These are phyloP conservation scores for Parelbella ahira DNA, from an alignment of 2,888 invertebrate species.

Conservation along the genomic window DNA sequence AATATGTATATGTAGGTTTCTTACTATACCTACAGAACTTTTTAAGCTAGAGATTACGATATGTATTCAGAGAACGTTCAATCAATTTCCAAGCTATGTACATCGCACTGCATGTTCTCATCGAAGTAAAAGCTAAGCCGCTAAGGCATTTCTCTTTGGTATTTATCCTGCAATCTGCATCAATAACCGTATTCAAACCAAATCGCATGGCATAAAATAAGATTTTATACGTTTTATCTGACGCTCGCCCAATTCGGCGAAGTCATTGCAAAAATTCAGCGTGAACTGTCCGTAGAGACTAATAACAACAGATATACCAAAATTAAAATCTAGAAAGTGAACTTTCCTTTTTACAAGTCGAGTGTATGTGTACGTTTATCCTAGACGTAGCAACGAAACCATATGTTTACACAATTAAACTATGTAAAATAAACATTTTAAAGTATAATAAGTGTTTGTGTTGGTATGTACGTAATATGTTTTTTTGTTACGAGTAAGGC, in stretches of 20 bases:
- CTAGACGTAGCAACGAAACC: neutral
- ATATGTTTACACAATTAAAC: no score
- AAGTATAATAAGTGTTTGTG: no score
- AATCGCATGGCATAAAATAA: constrained; percentile 8
- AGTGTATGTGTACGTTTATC: neutral
- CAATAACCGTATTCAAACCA: constrained; percentile 18
- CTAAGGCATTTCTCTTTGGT: constrained; percentile 16
- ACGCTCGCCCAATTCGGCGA: neutral
- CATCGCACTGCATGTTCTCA: constrained; percentile 18
- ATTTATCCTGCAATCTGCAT: constrained; percentile 23
- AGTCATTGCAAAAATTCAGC: neutral
- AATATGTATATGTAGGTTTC: no score
- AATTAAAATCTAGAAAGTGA: constrained; percentile 6
- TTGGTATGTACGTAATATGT: no score
- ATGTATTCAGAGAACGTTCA: neutral
- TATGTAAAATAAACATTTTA: no score
- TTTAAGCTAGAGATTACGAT: neutral
- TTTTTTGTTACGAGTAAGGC: no score
- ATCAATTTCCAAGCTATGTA: constrained; percentile 15
- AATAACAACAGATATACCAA: neutral
- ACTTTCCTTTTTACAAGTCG: constrained; percentile 9
- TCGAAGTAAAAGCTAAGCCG: constrained; percentile 21
- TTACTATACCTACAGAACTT: no score
- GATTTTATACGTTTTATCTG: constrained; percentile 17
- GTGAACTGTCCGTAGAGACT: neutral